Base-by-base conservation (phyloP, 2,888 invertebrate species). In the Mesorhabditis spiculigera region DNA sequence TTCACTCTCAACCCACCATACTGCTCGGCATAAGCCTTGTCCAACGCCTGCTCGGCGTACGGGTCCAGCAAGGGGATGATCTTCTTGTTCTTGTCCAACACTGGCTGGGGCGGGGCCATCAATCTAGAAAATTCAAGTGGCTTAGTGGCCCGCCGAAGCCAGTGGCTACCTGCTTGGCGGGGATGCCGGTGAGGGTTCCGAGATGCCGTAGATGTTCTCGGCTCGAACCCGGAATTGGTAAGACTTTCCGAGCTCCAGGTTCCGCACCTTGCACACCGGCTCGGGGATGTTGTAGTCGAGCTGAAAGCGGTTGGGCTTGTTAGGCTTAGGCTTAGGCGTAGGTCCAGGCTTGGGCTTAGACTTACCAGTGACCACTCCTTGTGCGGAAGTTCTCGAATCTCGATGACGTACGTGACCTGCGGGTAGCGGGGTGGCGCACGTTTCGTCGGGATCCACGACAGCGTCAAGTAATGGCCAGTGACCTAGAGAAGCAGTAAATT, bases 221-320 rank as follows among this genome's bases (percentile, higher is more conserved):
- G 97, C 97, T 58, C 95, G 90, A 61, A 97, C 91, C 73, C 98
- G 90, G 89, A 96, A 95, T 87, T 92, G 92, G 88, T 98, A 98
- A 88, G 96, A 95, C 75, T 92, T 90, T 89, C 93, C 93, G 1
- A 96, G 94, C 85, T 93, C 92, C 75, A 97, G 88, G 87, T 93
- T 93, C 75, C 92, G 90, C 72, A 95, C 91, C 86, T 94, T 94
- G 87, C 93, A 94, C 50, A 91, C 92, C 86, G 93, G 93, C 76
- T 93, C 93, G 73, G 94, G 91, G 13, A 95, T 91, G 4, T 86
- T 86, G 78, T 85, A 86, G 71, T 86, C 86, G 63, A 86, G 79
- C 80, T 83, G 78, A 69, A 77, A 68, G 67, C 8, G 4, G 4
- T 10, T 28, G 28, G 28, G 28, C 28, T 28, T 28, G 28, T 28